These are phyloP conservation scores for Amphimedon queenslandica DNA, from an alignment of 37 sponge, comb jelly and placozoan species.

Conservation along the genomic window DNA sequence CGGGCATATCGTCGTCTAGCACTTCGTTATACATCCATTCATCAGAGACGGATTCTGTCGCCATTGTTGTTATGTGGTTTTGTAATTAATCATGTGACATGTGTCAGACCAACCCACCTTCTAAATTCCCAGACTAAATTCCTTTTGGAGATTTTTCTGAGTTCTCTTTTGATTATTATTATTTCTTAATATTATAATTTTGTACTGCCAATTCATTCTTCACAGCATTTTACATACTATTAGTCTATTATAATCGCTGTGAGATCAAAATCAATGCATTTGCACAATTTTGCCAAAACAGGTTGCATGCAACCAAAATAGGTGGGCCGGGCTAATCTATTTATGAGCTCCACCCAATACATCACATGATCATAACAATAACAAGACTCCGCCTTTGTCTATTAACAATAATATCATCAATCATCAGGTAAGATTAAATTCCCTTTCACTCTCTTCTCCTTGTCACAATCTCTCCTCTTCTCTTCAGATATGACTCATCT, in stretches of 20 bases:
- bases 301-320: too few species aligned
- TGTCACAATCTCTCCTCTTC: not conserved
- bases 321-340: too few species aligned
- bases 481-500: not conserved
- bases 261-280: too few species aligned
- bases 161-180: too few species aligned
- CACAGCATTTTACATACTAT: too few species aligned
- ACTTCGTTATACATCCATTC: conserved; percentile 76
- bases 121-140: too few species aligned
- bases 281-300: too few species aligned
- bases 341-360: not conserved
- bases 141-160: not conserved
- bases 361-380: not conserved
- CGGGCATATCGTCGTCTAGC: conserved; percentile 39
- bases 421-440: not conserved
- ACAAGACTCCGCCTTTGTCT: not conserved
- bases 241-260: too few species aligned
- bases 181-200: too few species aligned
- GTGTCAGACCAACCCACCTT: too few species aligned
- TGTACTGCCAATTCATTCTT: too few species aligned
- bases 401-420: not conserved
- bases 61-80: conserved; percentile 24
- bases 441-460: not conserved
- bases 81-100: conserved; percentile 3
- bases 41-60: conserved; percentile 33